A percentile compares a stretch with the other conserved stretches of the same genome.
Conservation (phyloP, 2,113 vertebrate genomes). For the Apodemus speciosus region DNA sequence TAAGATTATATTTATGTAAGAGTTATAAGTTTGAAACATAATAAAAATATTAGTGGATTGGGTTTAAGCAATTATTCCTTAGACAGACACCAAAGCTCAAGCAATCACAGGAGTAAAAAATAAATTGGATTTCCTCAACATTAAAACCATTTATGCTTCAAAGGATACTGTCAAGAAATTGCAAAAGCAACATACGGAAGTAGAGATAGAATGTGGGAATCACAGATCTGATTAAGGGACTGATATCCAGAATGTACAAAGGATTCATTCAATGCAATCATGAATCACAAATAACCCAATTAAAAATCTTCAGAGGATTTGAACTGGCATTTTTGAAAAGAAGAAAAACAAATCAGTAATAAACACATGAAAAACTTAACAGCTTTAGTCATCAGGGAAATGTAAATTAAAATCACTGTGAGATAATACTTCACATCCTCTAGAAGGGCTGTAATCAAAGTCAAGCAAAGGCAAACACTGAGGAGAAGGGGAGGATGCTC, state of each 20-base stretch:
- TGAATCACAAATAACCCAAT: neutral
- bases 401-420: conserved; percentile 3
- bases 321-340: conserved; percentile 8
- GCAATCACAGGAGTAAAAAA: neutral
- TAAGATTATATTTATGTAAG: neutral
- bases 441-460: neutral
- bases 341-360: conserved; percentile 19
- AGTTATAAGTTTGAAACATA: neutral
- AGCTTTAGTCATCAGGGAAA: neutral
- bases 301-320: conserved; percentile 22
- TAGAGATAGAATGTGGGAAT: neutral
- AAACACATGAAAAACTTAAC: neutral
- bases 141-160: conserved; percentile 6
- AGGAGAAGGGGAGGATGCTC: neutral
- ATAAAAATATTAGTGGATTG: neutral
- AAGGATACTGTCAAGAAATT: neutral
- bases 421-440: neutral
- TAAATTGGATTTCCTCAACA: neutral
- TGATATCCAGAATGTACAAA: neutral
- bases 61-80: neutral
- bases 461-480: neutral
- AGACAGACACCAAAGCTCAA: neutral
- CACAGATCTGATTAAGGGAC: neutral
- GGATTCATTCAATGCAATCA: neutral
- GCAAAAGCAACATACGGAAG: neutral